Evolutionary conservation across 2,797 vertebrate species (phyloP), one percentile per base, ranked within the genome.

Genomic region (Fratercula arctica): DNA sequence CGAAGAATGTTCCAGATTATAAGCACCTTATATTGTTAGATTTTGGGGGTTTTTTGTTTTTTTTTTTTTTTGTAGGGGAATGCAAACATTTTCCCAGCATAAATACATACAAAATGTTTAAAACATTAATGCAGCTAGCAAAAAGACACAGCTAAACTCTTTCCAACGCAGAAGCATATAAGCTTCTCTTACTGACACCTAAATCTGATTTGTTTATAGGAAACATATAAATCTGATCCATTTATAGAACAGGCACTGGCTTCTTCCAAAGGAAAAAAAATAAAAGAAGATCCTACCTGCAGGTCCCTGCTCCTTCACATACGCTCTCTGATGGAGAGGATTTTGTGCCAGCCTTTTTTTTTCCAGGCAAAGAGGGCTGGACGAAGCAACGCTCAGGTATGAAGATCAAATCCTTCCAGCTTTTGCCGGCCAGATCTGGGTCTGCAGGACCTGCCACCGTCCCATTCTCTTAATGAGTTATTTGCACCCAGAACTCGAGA

Each of bases 161-260:
- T 53, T 46, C 6, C 59, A 48, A 25, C 1, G 4, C 29, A 60
- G 17, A 41, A 0, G 0, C 45, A 7, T 0, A 18, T 4, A 39
- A 75, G n/a, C 56, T 33, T 87, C 76, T 85, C 66, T 61, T 10
- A 68, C 31, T 1, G 5, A 69, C 90, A 79, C 31, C 53, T 37
- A 64, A 72, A 94, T 56, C 31, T 8, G 16, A 60, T 26, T 53
- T 5, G 11, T 57, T 69, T 35, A 29, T 0, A 37, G 53, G 7
- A n/a, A 50, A 64, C 29, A 64, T 31, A 64, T 37, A 75, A 75
- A 94, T 51, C 33, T 7, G 13, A 68, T 18, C 43, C 9, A 21
- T 57, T 68, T 41, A 29, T 0, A 37, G 48, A 73, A 67, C 51
- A 60, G 56, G 5, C 56, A 35, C 24, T 3, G 11, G 73, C 51